These are phyloP conservation scores for Diphyllodes magnificus DNA, from an alignment of 2,113 vertebrate species.

Conservation along the genomic window DNA sequence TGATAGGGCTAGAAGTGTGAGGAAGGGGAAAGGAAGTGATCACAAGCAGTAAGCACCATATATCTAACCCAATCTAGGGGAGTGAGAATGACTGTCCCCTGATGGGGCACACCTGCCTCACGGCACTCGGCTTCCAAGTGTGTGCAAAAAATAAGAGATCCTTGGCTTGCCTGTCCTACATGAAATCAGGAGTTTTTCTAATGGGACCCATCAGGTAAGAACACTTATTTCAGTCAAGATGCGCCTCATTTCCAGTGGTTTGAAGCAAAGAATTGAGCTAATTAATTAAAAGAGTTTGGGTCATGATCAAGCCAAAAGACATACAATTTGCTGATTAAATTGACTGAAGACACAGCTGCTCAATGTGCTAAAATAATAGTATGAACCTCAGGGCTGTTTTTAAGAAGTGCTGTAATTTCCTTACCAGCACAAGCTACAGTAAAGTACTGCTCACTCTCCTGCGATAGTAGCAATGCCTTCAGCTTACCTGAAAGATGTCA, in stretches of 20 bases:
- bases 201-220: neutral
- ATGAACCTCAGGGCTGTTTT: neutral
- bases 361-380: neutral
- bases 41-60: neutral
- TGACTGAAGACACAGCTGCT: neutral
- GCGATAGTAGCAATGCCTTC: neutral
- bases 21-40: neutral
- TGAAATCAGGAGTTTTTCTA: neutral
- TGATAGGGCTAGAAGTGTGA: neutral
- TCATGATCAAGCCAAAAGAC: neutral
- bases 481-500: neutral
- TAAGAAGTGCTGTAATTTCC: neutral
- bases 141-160: neutral
- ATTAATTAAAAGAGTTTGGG: neutral
- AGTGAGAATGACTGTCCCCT: neutral
- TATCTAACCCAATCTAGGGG: neutral
- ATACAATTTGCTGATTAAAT: neutral
- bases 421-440: neutral
- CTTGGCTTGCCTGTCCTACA: neutral
- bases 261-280: neutral
- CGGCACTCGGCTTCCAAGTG: fast-evolving
- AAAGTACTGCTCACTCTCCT: neutral
- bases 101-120: fast-evolving
- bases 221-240: neutral
- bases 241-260: neutral